Base-by-base conservation (phyloP, 35 echinoderm and acorn worm genomes). In the Ophiothrix spiculata region DNA sequence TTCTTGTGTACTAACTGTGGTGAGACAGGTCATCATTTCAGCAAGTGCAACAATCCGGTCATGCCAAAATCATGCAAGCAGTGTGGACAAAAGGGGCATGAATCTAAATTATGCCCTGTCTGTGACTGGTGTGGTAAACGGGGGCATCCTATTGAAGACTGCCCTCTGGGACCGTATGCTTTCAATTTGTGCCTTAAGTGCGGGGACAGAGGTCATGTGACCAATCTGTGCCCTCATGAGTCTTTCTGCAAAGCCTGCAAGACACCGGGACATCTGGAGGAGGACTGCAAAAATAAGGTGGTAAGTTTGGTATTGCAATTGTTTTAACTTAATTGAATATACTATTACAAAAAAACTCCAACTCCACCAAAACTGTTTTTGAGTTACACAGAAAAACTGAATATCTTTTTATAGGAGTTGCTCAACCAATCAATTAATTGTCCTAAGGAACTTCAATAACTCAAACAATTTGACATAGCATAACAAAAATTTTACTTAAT, bases 131-230 rank as follows among this genome's bases (percentile, higher is more conserved):
- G 60, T 28, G 60, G 60, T 28, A 69, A 69, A 28, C 4, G 29
- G 3, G 60, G 60, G 29, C 60, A 69, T 69, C 60, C 2, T 2
- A 69, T 69, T 28, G 60, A 69, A 69, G 60, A 15, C 10, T 69
- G 60, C 25, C 60, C 60, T 69, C 60, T 69, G 60, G 60, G 60
- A 28, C 60, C 60, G 17, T 69, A 69, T 28, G 60, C 60, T 1
- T 69, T 69, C 25, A 69, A 69, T 69, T 28, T 69, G 60, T 69
- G 60, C 60, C 60, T 69, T 69, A 69, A 69, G 23, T 69, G 60
- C 25, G 60, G 60, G 60, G 60, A 69, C 60, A 69, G 23, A 25
- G 60, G 60, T 69, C 60, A 69, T 69, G 60, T 69, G 60, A 69
- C 60, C 29, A 69, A 69, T 28, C 17, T 15, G 60, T 69, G 60